Conservation (phyloP, 2,113 vertebrate species). For the Prunella himalayana region DNA sequence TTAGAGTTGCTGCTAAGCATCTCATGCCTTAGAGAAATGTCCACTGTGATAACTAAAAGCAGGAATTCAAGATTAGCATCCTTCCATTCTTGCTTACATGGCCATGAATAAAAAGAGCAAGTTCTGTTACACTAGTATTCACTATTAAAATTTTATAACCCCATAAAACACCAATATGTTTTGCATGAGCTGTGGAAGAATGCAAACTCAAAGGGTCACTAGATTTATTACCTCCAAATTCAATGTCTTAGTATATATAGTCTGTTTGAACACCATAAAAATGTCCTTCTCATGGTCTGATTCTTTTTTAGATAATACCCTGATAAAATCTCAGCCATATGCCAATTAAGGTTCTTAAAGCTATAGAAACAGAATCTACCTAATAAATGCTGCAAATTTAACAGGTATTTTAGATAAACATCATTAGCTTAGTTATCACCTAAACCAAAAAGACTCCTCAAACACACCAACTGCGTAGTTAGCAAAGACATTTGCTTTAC, state of each 20-base stretch:
- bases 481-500: slow-evolving; percentile 58
- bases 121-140: neutral
- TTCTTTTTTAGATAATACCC: slow-evolving; percentile 54
- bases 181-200: slow-evolving; percentile 35
- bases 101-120: slow-evolving; percentile 1
- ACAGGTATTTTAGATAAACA: slow-evolving; percentile 53
- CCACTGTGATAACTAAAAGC: slow-evolving; percentile 19
- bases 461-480: slow-evolving; percentile 34
- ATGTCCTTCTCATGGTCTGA: neutral
- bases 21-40: neutral
- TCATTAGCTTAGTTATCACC: slow-evolving; percentile 53
- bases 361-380: slow-evolving; percentile 53
- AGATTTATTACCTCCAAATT: slow-evolving; percentile 41
- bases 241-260: slow-evolving; percentile 30
- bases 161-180: slow-evolving; percentile 27
- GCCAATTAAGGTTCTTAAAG: slow-evolving; percentile 48
- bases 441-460: slow-evolving; percentile 47
- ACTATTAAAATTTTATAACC: slow-evolving; percentile 38
- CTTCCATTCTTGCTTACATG: neutral
- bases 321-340: slow-evolving; percentile 55
- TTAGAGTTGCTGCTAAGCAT: neutral
- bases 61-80: slow-evolving; percentile 20
- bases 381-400: slow-evolving; percentile 59
- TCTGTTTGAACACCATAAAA: slow-evolving; percentile 35
- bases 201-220: slow-evolving; percentile 41